Evolutionary conservation across 37 sponge, comb jelly and placozoan genomes (phyloP).

Genomic region (Axinella damicornis): DNA sequence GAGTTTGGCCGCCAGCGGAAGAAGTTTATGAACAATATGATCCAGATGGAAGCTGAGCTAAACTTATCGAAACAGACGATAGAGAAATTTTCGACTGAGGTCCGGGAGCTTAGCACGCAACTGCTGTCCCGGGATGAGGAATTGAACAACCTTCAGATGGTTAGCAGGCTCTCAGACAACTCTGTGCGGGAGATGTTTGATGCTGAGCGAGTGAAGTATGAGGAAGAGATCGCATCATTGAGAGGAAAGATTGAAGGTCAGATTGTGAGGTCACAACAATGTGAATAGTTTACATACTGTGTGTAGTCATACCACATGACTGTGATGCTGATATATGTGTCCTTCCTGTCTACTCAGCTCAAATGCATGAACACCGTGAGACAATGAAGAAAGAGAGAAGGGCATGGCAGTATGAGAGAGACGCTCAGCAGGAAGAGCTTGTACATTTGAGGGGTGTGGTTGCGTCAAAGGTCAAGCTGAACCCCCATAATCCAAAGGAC

Average conservation of each 20-base stretch:
- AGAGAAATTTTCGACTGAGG: conserved; percentile 1
- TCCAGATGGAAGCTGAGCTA: conserved; percentile 37
- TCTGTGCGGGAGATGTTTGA: conserved; percentile 60
- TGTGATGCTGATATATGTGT: not conserved
- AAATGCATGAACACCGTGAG: not conserved
- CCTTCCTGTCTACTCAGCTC: conserved; percentile 2
- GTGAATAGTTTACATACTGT: not conserved
- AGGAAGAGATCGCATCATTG: conserved; percentile 75
- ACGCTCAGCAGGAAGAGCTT: not conserved
- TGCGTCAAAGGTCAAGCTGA: not conserved
- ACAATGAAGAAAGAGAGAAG: conserved; percentile 17
- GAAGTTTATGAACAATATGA: conserved; percentile 81
- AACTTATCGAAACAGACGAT: not conserved
- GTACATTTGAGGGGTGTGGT: not conserved
- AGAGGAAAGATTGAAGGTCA: conserved; percentile 49
- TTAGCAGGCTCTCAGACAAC: not conserved
- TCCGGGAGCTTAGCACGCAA: conserved; percentile 7
- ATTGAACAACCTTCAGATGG: not conserved
- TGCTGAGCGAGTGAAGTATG: conserved; percentile 56
- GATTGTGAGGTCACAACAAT: too few relatives aligned
- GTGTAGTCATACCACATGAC: not conserved
- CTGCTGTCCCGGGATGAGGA: conserved; percentile 37
- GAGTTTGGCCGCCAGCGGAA: conserved; percentile 84
- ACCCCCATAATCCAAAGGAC: not conserved
- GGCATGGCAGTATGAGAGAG: conserved; percentile 8